Evolutionary conservation across 2,113 vertebrate species (phyloP).

Genomic region (Sinocyclocheilus grahami): DNA sequence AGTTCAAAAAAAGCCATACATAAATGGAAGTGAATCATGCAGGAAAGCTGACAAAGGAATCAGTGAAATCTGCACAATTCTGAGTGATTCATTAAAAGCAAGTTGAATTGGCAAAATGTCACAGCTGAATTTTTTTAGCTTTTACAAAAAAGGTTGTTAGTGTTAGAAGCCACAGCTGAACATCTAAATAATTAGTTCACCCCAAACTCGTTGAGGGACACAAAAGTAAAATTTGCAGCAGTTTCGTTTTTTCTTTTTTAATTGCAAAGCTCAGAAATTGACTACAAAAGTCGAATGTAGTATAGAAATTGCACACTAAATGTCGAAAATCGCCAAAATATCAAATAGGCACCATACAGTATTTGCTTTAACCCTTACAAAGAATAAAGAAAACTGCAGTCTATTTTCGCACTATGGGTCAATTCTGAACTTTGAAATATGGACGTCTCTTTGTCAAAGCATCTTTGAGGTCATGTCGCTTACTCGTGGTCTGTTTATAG

Average conservation of each 20-base stretch:
- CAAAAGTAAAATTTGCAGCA: neutral
- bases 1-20: neutral
- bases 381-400: neutral
- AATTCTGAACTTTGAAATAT: neutral
- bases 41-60: conserved; percentile 1
- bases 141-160: neutral
- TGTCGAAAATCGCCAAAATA: neutral
- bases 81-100: neutral
- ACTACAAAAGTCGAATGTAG: neutral
- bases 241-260: neutral
- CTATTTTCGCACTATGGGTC: neutral
- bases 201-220: neutral
- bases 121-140: neutral
- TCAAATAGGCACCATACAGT: neutral
- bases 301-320: neutral
- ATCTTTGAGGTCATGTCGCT: too few species aligned
- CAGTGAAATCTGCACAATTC: neutral
- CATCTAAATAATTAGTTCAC: neutral
- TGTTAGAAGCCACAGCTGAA: neutral
- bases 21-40: conserved; percentile 7
- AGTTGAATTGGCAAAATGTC: neutral
- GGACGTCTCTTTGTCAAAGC: neutral
- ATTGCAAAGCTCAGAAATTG: neutral
- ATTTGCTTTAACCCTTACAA: neutral
- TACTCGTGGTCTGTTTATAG: too few species aligned